Conservation (phyloP, 2,113 vertebrate genomes). For the Willisornis vidua region DNA sequence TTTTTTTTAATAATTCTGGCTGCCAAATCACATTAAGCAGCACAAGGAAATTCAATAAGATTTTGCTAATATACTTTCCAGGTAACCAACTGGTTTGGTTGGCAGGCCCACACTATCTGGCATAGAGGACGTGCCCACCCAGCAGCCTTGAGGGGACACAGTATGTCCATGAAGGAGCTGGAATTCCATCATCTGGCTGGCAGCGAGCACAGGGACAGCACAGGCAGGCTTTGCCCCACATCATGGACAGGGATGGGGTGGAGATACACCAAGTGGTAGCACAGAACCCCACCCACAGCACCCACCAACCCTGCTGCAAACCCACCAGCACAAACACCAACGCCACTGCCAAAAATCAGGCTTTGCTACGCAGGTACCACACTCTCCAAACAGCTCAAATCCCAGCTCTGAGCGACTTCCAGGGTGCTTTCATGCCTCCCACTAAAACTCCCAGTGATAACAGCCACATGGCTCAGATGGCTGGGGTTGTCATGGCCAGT, state of each 20-base stretch:
- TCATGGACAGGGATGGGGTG: accelerated
- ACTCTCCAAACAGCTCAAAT: not conserved
- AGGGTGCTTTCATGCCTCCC: not conserved
- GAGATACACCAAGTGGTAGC: not conserved
- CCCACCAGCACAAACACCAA: not conserved
- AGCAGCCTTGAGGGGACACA: not conserved
- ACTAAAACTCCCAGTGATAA: accelerated
- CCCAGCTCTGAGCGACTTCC: not conserved
- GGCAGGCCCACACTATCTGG: accelerated
- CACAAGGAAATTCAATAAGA: not conserved
- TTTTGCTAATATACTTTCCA: not conserved
- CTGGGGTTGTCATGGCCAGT: accelerated
- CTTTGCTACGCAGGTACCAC: not conserved
- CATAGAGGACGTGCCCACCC: not conserved
- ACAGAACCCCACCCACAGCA: accelerated
- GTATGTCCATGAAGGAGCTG: not conserved
- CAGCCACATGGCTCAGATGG: accelerated
- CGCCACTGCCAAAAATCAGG: accelerated
- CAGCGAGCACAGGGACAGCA: accelerated
- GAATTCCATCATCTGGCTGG: not conserved
- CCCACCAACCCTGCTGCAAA: accelerated
- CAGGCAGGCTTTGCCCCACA: not conserved
- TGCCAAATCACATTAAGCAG: not conserved
- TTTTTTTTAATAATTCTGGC: not conserved
- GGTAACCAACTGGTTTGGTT: not conserved